phyloP scores from a whole-genome alignment of 2,797 vertebrate genomes.

The Adrianichthys oophorus region DNA sequence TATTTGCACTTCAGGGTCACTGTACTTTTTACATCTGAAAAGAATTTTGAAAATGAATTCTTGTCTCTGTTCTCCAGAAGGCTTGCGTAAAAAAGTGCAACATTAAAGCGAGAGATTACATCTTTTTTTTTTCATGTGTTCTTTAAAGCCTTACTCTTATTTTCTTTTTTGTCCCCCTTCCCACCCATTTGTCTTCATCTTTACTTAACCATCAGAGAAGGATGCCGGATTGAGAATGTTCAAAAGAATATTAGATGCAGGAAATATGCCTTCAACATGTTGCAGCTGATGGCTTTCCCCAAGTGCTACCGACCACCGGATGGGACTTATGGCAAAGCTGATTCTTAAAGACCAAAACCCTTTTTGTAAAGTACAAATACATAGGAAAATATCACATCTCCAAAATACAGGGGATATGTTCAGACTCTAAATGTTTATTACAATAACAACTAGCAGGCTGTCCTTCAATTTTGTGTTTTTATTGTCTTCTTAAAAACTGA shows the following conservation, averaged over 20 bases:
- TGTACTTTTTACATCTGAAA: too few species aligned
- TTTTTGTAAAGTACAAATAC: neutral
- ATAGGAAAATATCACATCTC: neutral
- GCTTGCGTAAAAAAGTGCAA: too few species aligned
- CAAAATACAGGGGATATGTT: neutral
- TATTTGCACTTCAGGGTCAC: too few species aligned
- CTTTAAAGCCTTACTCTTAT: conserved; percentile 39
- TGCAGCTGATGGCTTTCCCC: conserved; percentile 98
- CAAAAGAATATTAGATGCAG: conserved; percentile 99
- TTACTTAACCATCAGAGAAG: conserved; percentile 86
- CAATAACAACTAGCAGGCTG: conserved; percentile 6
- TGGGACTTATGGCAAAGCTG: conserved; percentile 95
- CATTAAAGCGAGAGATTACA: neutral
- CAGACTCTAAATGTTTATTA: conserved; percentile 3
- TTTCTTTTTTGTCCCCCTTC: conserved; percentile 30
- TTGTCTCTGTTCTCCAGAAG: too few species aligned
- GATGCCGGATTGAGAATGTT: conserved; percentile 99
- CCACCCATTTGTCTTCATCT: conserved; percentile 21
- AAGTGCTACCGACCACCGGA: conserved; percentile 97
- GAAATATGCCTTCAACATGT: conserved; percentile 99
- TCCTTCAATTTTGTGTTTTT: conserved; percentile 2
- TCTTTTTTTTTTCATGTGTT: conserved; percentile 10
- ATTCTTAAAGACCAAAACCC: conserved; percentile 79
- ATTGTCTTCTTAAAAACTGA: neutral
- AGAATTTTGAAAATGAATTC: too few species aligned